Conservation (phyloP, 2,888 invertebrate genomes). For the Caenorhabditis panamensis region DNA sequence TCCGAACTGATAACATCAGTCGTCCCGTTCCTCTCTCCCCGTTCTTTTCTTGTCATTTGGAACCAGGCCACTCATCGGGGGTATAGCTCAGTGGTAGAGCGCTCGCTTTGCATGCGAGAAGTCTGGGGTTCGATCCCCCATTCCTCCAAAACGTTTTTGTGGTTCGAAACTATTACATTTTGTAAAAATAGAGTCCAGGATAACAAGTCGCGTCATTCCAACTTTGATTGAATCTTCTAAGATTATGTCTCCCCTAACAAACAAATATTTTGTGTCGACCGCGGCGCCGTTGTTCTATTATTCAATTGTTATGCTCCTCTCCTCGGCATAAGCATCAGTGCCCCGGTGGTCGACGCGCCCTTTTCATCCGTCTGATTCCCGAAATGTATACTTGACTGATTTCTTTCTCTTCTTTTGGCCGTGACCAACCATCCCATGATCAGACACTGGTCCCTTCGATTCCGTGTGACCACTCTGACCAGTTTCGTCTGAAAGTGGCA, state of each 20-base stretch:
- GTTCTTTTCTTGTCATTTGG: neutral
- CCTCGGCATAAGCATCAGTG: constrained; percentile 18
- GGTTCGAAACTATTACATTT: neutral
- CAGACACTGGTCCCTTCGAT: constrained; percentile 31
- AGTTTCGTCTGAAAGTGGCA: constrained; percentile 30
- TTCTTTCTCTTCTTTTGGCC: constrained; percentile 7
- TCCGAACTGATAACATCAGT: neutral
- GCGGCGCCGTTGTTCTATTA: constrained; percentile 32
- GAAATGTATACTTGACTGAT: constrained; percentile 45
- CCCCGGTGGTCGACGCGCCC: constrained; percentile 25
- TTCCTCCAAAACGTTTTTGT: constrained; percentile 65
- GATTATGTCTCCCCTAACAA: neutral
- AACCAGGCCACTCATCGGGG: constrained; percentile 40
- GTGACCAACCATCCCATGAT: constrained; percentile 27
- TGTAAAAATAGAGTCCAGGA: neutral
- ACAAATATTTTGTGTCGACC: neutral
- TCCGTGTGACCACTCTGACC: constrained; percentile 30
- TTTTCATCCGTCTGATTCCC: constrained; percentile 37
- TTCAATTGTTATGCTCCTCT: constrained; percentile 47
- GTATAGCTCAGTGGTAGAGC: constrained; percentile 77
- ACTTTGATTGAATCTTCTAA: neutral
- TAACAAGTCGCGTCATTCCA: constrained; percentile 5
- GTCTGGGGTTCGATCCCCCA: constrained; percentile 74
- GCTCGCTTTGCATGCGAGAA: constrained; percentile 76
- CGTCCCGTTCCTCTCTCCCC: neutral